A percentile compares a stretch with the other conserved stretches of the same genome.
Conservation (phyloP, 2,888 invertebrate species). For the Napeogenes inachia region DNA sequence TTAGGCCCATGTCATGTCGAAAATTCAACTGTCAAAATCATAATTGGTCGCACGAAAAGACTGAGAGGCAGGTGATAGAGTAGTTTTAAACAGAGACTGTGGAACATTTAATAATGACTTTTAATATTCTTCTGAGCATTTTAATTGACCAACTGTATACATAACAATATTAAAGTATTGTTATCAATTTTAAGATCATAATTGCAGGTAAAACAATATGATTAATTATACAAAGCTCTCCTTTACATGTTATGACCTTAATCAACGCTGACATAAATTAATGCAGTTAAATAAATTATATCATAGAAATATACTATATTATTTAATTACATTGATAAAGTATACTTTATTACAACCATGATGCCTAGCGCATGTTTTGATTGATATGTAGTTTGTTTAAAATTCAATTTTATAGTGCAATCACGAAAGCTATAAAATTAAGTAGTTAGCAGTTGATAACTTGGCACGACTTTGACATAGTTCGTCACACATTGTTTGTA, state of each 20-base stretch:
- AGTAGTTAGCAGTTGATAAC: slow-evolving; percentile 44
- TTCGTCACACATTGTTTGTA: slow-evolving; percentile 32
- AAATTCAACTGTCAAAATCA: slow-evolving; percentile 77
- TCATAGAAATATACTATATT: slow-evolving; percentile 1
- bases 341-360: neutral
- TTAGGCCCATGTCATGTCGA: slow-evolving; percentile 79
- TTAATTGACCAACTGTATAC: too few relatives aligned
- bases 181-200: neutral
- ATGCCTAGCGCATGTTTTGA: slow-evolving; percentile 12
- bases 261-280: slow-evolving; percentile 1
- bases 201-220: neutral
- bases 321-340: slow-evolving; percentile 4
- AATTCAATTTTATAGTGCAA: slow-evolving; percentile 47
- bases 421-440: slow-evolving; percentile 49
- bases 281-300: neutral
- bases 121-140: too few relatives aligned
- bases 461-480: slow-evolving; percentile 59
- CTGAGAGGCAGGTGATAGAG: slow-evolving; percentile 53
- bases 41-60: slow-evolving; percentile 74
- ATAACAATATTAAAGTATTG: too few relatives aligned
- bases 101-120: neutral
- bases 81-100: slow-evolving; percentile 48
- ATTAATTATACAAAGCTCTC: neutral
- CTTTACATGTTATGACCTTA: neutral
- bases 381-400: slow-evolving; percentile 31